These are phyloP conservation scores for Zaprionus tsacasi DNA, from an alignment of 1,140 invertebrate species.

Conservation along the genomic window DNA sequence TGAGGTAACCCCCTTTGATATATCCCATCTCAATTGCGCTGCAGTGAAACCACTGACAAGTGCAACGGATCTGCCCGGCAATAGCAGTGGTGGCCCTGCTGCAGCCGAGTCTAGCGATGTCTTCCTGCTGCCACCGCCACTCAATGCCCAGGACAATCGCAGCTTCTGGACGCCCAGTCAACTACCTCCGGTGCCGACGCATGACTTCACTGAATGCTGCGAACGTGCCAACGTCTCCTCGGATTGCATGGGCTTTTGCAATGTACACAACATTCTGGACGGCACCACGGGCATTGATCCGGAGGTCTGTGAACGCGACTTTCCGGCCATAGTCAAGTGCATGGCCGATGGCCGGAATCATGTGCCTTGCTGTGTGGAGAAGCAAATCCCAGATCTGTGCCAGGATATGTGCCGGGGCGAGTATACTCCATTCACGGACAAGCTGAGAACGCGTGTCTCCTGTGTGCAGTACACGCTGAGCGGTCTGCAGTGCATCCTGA, in stretches of 20 bases:
- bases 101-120: slow-evolving; percentile 85
- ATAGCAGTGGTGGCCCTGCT: slow-evolving; percentile 59
- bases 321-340: slow-evolving; percentile 90
- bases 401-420: slow-evolving; percentile 93
- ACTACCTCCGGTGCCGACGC: slow-evolving; percentile 83
- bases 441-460: slow-evolving; percentile 92
- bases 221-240: slow-evolving; percentile 87
- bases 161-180: slow-evolving; percentile 73
- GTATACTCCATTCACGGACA: slow-evolving; percentile 92
- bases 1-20: neutral
- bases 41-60: slow-evolving; percentile 65
- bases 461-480: slow-evolving; percentile 92
- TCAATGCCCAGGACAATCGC: slow-evolving; percentile 83
- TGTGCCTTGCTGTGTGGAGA: slow-evolving; percentile 92
- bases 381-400: slow-evolving; percentile 92
- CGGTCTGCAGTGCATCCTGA: slow-evolving; percentile 91
- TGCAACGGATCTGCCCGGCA: slow-evolving; percentile 81
- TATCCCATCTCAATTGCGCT: neutral
- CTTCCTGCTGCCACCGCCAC: slow-evolving; percentile 79
- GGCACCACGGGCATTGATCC: slow-evolving; percentile 91
- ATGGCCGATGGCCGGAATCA: slow-evolving; percentile 93
- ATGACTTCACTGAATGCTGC: slow-evolving; percentile 92
- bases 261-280: slow-evolving; percentile 92
- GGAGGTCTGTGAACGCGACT: slow-evolving; percentile 90
- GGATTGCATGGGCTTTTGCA: slow-evolving; percentile 91